Evolutionary conservation across 2,888 invertebrate species (phyloP).

Genomic region (Melieria omissa): DNA sequence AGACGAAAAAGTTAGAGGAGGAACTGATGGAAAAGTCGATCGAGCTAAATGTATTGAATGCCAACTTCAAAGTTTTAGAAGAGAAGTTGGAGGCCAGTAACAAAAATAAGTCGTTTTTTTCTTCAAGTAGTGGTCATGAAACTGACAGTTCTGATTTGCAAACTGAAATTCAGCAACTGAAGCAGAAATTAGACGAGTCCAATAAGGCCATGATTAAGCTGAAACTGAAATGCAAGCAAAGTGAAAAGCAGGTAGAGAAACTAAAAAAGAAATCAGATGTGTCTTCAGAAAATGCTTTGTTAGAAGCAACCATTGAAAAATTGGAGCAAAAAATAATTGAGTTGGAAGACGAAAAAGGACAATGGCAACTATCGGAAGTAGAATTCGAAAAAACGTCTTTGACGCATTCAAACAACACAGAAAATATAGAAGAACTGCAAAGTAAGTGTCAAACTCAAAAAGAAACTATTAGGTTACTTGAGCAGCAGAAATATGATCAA

Average conservation of each 20-base stretch:
- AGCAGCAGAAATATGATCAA: slow-evolving; percentile 75
- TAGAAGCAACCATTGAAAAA: slow-evolving; percentile 73
- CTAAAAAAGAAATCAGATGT: slow-evolving; percentile 76
- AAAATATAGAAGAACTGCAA: slow-evolving; percentile 33
- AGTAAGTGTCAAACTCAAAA: slow-evolving; percentile 54
- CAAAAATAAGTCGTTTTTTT: slow-evolving; percentile 59
- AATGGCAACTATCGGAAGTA: slow-evolving; percentile 75
- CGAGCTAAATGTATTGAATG: slow-evolving; percentile 69
- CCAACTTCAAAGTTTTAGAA: slow-evolving; percentile 64
- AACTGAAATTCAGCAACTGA: slow-evolving; percentile 69
- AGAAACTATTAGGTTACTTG: slow-evolving; percentile 56
- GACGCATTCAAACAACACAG: background rate
- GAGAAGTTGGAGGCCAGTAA: slow-evolving; percentile 60
- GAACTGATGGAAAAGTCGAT: slow-evolving; percentile 70
- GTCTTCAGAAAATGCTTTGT: slow-evolving; percentile 75
- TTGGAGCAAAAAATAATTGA: slow-evolving; percentile 82
- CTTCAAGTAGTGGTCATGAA: slow-evolving; percentile 48
- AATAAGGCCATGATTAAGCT: slow-evolving; percentile 71
- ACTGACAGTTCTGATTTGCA: slow-evolving; percentile 51
- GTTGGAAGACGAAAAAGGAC: slow-evolving; percentile 91
- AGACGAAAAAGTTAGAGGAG: slow-evolving; percentile 70
- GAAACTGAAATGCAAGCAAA: slow-evolving; percentile 74
- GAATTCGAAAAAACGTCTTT: slow-evolving; percentile 20
- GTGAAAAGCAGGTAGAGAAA: slow-evolving; percentile 79
- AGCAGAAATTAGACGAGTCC: slow-evolving; percentile 77